Evolutionary conservation across 2,113 vertebrate species (phyloP).

Genomic region (Coreoperca whiteheadi): DNA sequence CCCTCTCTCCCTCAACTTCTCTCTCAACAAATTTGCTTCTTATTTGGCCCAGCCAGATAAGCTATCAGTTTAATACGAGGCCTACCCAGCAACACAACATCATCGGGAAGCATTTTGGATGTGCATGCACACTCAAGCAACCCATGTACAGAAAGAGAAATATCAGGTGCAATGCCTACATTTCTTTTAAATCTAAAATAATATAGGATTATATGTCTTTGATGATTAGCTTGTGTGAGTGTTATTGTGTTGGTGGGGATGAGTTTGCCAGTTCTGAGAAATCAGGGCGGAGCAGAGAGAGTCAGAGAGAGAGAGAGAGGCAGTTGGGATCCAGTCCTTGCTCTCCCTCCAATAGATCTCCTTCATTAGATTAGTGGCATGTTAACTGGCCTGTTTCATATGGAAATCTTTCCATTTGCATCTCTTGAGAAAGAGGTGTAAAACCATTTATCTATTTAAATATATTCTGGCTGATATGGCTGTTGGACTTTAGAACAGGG

Average conservation of each 20-base stretch:
- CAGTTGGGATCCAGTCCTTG: constrained; percentile 51
- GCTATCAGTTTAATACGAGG: constrained; percentile 47
- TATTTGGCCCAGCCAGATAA: constrained; percentile 61
- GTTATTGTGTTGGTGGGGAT: background rate
- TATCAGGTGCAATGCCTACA: background rate
- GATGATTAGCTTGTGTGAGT: background rate
- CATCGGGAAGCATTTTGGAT: constrained; percentile 17
- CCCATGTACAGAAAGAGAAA: background rate
- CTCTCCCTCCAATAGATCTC: constrained; percentile 62
- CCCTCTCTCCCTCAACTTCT: constrained; percentile 37
- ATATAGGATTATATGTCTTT: background rate
- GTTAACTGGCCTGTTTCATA: constrained; percentile 75
- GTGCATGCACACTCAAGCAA: background rate
- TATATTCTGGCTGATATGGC: constrained; percentile 73
- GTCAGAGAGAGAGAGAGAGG: background rate
- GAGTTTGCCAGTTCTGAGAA: constrained; percentile 35
- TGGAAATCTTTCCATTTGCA: constrained; percentile 84
- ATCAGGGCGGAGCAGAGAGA: constrained; percentile 37
- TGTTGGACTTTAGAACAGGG: constrained; percentile 75
- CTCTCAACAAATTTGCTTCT: constrained; percentile 44
- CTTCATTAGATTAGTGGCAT: constrained; percentile 70
- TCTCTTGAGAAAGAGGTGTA: constrained; percentile 76
- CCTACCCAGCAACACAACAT: constrained; percentile 33
- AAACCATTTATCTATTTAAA: constrained; percentile 83
- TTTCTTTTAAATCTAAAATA: constrained; percentile 6